Conservation (phyloP, 2,113 vertebrate genomes). For the Scopus umbretta region DNA sequence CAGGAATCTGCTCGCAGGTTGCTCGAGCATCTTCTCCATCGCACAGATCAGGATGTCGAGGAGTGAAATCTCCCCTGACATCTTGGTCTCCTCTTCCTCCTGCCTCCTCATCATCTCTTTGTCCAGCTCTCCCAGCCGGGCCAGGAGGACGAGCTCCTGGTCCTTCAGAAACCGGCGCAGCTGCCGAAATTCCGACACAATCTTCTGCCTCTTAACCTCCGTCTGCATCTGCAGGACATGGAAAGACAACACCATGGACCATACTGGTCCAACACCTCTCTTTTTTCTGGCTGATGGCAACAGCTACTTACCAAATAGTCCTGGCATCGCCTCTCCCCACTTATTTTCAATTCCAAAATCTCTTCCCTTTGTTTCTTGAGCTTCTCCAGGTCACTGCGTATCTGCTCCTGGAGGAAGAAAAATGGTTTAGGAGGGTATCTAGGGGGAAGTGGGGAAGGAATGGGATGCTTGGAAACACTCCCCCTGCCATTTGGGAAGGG, state of each 20-base stretch:
- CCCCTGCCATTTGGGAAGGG: too few relatives aligned
- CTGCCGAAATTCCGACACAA: not conserved
- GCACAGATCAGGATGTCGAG: not conserved
- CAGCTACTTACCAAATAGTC: not conserved
- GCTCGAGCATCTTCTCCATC: conserved; percentile 18
- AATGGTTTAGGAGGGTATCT: too few relatives aligned
- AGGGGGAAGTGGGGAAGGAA: not conserved
- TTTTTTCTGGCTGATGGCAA: not conserved
- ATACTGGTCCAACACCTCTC: fast-evolving
- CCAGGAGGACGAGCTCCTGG: conserved; percentile 20
- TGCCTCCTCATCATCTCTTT: not conserved
- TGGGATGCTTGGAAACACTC: not conserved
- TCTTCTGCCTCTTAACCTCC: conserved; percentile 10
- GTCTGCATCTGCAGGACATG: not conserved
- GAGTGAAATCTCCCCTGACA: not conserved
- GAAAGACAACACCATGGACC: too few relatives aligned
- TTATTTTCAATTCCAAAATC: not conserved
- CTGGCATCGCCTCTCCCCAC: not conserved
- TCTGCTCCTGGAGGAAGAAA: not conserved
- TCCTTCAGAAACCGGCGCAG: conserved; percentile 30
- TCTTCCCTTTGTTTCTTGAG: not conserved
- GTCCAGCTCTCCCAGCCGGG: conserved; percentile 1
- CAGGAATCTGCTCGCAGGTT: not conserved
- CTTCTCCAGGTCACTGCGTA: not conserved
- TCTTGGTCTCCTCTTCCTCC: not conserved